Base-by-base conservation (phyloP, 2,113 vertebrate genomes). In the Paralichthys olivaceus region DNA sequence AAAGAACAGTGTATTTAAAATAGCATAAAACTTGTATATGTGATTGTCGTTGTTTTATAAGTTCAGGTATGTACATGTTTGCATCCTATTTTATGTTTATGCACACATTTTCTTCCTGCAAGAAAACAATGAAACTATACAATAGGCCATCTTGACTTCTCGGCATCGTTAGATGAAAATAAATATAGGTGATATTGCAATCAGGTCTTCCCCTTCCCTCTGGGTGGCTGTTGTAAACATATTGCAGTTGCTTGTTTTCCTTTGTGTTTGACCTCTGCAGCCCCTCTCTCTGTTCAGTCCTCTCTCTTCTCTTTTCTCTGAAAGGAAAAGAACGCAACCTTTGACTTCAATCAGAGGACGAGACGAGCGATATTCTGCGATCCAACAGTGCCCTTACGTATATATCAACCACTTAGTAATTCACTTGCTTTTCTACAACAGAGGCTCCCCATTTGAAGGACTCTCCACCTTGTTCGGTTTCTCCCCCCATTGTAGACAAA, bases 211-310 rank as follows among this genome's bases (percentile, higher is more conserved):
- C 72, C 28, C 62, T 77, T 84, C 73, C 88, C 85, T 64, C 72
- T 58, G 87, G 88, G 65, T 69, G 59, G 59, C 29, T 79, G 65
- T 79, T 72, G 76, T 87, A 91, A 92, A 90, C 88, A 84, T 77
- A 89, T 86, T 85, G 72, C 86, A 90, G 81, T 73, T 85, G 79
- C 79, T 88, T 88, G 79, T 87, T 89, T 89, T 82, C 70, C 49
- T 89, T 85, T 79, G 79, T 81, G 67, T 85, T 87, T 84, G 83
- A 87, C 89, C 86, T 84, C 65, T 66, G 69, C 34, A 71, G 53
- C 26, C 43, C 57, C 26, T 64, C 47, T 69, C 59, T 49, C n/a
- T 47, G 12, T 51, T 80, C 29, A 54, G 14, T n/a, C 40, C 68
- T 47, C 17, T 61, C 45, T 72, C 23, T 63, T 40, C 28, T 47